Evolutionary conservation across 2,113 vertebrate species (phyloP), one percentile per base, ranked within the genome.

Genomic region (Anas platyrhynchos): DNA sequence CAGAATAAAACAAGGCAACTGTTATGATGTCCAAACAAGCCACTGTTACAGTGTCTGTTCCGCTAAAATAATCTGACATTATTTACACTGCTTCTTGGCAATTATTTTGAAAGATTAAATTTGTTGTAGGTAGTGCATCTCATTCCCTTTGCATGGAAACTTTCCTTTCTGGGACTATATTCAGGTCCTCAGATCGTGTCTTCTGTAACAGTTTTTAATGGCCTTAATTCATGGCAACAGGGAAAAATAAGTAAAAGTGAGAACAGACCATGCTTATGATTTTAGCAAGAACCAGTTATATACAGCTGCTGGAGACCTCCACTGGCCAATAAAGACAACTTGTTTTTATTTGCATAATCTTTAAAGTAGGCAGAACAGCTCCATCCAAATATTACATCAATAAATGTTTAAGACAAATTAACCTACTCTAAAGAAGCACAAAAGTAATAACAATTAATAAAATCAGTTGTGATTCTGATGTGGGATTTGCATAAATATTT

Each of bases 41-140:
- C 4, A 3, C 38, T 23, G 17, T 7, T 71, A 58, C 18, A 66
- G 22, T 14, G 11, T 32, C 44, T 83, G 31, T 67, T 91, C 38
- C 44, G 25, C 55, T 73, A 50, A 74, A 94, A 83, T 61, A 54
- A 50, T 68, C 54, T 34, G 67, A 68, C 1, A 0, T 56, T 78
- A 83, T 82, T 91, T 87, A 79, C 16, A 52, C 36, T 43, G 59
- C 78, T 94, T 77, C n/a, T 71, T 41, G 36, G 36, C 46, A 94
- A 91, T 88, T 94, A 85, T 83, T 93, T 88, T 56, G 22, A 95
- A 89, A 55, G 12, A 91, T 83, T 54, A 69, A 73, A 89, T 73
- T 65, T 3, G 1, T 21, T 48, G 11, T 65, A 91, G 29, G 46
- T 68, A 65, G 43, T 1, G 0, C 10, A 82, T 68, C 58, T 91